A percentile compares a stretch with the other conserved stretches of the same genome.
These are phyloP conservation scores for Agonopterix heracliana DNA, from an alignment of 2,888 invertebrate species.

Conservation along the genomic window DNA sequence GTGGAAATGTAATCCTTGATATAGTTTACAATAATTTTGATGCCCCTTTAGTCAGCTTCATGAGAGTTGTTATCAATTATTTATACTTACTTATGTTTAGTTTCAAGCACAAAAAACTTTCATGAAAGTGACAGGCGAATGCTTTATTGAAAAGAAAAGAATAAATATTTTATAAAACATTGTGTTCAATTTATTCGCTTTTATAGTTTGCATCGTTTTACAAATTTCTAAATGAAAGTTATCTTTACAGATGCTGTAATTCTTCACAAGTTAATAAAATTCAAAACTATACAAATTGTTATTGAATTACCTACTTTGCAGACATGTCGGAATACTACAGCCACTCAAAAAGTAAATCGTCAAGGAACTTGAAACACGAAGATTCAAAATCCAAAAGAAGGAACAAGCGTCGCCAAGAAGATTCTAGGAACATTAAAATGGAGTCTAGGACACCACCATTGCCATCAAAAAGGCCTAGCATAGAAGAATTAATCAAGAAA, in stretches of 20 bases:
- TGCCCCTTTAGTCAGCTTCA: constrained; percentile 45
- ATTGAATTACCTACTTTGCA: constrained; percentile 10
- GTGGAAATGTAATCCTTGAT: constrained; percentile 73
- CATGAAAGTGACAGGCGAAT: constrained; percentile 22
- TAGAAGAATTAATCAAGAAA: constrained; percentile 55
- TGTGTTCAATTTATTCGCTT: neutral
- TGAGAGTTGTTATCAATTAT: constrained; percentile 30
- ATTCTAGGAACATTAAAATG: constrained; percentile 22
- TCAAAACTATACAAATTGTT: constrained; percentile 6
- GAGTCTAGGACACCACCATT: constrained; percentile 61
- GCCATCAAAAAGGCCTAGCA: constrained; percentile 36
- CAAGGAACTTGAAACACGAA: constrained; percentile 34
- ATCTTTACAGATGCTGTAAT: constrained; percentile 48
- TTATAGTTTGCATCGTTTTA: neutral
- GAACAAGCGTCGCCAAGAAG: constrained; percentile 27
- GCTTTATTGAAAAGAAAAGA: constrained; percentile 19
- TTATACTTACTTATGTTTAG: neutral
- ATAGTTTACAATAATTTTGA: constrained; percentile 54
- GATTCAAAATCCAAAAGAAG: constrained; percentile 28
- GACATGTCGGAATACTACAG: constrained; percentile 42
- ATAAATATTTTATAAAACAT: neutral
- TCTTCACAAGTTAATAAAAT: constrained; percentile 1
- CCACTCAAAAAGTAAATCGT: constrained; percentile 32
- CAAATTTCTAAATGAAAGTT: constrained; percentile 13
- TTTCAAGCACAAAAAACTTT: constrained; percentile 8